Base-by-base conservation (phyloP, 2,797 vertebrate genomes). In the Esox masquinongy region DNA sequence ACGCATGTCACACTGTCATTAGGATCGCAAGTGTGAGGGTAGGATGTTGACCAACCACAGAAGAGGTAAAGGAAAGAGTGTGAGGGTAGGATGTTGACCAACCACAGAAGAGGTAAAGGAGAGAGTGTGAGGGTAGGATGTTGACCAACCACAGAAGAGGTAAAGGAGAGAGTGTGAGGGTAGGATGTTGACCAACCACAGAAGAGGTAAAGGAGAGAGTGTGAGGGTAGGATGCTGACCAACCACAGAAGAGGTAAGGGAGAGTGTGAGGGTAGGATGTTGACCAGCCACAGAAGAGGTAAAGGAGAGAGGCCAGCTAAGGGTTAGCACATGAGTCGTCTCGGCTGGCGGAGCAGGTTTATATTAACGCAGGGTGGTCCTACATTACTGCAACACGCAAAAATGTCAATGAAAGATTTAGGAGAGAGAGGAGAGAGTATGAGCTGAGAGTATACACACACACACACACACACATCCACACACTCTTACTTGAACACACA, bases 351-450 rank as follows among this genome's bases (percentile, higher is more conserved):
- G 72, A 5, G 76, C 77, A 81, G 90, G 90, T 92, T 93, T 93
- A 93, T 85, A 83, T 86, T 89, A 92, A 84, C 84, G 68, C 88
- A 74, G 91, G 93, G 93, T 93, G 93, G 93, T 94, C 94, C 7
- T 19, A 69, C 74, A 86, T 93, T 88, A 94, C 88, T 86, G 75
- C 83, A 90, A 80, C 72, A 19, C 72, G 80, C 81, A 94, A 93
- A 93, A 89, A 94, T 93, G 87, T 92, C 82, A 89, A 87, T 80
- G 88, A 82, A 90, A 85, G 92, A 87, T 83, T 80, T 79, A 36
- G 64, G 82, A 75, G 83, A 14, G 67, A 82, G 70, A 79, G 80
- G 59, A 81, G 77, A 8, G 63, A 77, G 29, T 16, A 61, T 3
- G 39, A 43, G 39, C 39, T 9, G 39, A 43, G 39, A 43, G 29